phyloP scores from a whole-genome alignment of 2,888 invertebrate genomes.

The Volucella inflata region DNA sequence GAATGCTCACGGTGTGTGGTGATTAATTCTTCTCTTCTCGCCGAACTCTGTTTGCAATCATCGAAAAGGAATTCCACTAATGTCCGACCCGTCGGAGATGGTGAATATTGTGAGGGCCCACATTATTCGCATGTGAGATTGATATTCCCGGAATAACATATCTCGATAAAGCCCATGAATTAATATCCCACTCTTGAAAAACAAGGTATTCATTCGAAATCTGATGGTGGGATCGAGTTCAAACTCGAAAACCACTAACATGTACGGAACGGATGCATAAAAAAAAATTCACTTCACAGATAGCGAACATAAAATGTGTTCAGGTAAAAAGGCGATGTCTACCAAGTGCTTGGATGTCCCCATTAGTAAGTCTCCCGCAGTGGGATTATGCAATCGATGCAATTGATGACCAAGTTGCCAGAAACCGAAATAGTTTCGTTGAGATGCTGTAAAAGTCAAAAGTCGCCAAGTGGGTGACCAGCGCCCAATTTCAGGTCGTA shows the following conservation, averaged over 20 bases:
- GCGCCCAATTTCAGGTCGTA: conserved; percentile 62
- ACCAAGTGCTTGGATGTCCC: conserved; percentile 12
- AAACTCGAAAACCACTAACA: conserved; percentile 16
- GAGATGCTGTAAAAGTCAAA: conserved; percentile 52
- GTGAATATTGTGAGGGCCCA: conserved; percentile 42
- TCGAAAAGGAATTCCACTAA: conserved; percentile 53
- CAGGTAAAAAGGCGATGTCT: neutral
- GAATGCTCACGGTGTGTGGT: conserved; percentile 18
- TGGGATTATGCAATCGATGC: conserved; percentile 45
- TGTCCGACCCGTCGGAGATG: neutral
- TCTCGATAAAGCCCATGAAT: conserved; percentile 48
- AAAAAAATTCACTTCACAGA: conserved; percentile 30
- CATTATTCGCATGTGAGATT: conserved; percentile 58
- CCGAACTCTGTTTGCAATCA: conserved; percentile 30
- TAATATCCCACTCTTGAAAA: conserved; percentile 21
- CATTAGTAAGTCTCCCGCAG: conserved; percentile 3
- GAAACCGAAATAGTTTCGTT: conserved; percentile 29
- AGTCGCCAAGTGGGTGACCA: conserved; percentile 54
- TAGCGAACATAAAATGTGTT: conserved; percentile 8
- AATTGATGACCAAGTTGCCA: conserved; percentile 44
- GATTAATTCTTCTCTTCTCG: conserved; percentile 41
- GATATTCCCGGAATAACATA: conserved; percentile 64
- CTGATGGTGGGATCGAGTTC: conserved; percentile 29
- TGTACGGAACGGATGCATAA: conserved; percentile 4
- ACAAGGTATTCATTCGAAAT: conserved; percentile 30